Conservation (phyloP, 2,113 vertebrate genomes). For the Prinia subflava region DNA sequence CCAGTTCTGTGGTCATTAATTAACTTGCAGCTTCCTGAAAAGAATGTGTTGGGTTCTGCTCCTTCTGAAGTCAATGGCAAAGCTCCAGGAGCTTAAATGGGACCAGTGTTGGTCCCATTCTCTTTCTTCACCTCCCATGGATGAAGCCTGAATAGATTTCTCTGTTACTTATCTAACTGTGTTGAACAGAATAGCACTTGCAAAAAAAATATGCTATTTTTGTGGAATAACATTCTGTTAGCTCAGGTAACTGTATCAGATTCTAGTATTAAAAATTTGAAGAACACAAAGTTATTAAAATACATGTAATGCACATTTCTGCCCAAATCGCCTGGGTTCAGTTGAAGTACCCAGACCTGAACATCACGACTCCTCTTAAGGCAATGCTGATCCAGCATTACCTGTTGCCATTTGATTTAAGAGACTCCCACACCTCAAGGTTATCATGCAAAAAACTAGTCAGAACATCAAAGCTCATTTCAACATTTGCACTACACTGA, state of each 20-base stretch:
- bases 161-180: not conserved
- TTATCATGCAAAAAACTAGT: not conserved
- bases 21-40: not conserved
- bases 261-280: not conserved
- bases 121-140: not conserved
- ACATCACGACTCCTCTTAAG: not conserved
- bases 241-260: not conserved
- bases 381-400: not conserved
- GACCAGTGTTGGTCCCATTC: not conserved
- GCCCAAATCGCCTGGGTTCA: not conserved
- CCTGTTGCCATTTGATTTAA: conserved; percentile 8
- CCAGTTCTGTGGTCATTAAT: not conserved
- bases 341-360: not conserved
- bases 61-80: not conserved
- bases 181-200: not conserved
- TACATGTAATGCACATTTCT: not conserved
- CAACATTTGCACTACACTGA: not conserved
- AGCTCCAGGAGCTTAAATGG: not conserved
- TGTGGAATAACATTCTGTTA: not conserved
- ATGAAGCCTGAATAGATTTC: not conserved
- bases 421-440: not conserved
- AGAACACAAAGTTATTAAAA: not conserved
- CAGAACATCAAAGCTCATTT: not conserved
- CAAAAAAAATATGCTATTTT: not conserved
- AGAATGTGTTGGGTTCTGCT: not conserved